Conservation (phyloP, 2,113 vertebrate species). For the Siphamia tubifer region DNA sequence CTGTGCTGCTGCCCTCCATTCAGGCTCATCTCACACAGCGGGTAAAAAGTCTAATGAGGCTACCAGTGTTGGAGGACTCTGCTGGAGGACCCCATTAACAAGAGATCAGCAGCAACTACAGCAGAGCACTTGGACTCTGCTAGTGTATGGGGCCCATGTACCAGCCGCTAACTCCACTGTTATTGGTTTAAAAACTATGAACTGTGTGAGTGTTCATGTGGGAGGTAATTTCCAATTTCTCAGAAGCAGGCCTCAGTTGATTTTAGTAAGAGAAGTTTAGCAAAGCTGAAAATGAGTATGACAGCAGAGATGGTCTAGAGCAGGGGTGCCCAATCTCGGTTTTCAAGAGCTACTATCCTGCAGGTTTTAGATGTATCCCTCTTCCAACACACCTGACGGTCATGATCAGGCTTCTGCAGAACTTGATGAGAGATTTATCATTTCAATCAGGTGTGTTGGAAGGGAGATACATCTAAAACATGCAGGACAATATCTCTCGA, state of each 20-base stretch:
- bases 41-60: conserved; percentile 65
- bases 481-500: too few relatives aligned
- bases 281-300: neutral
- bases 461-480: too few relatives aligned
- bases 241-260: too few relatives aligned
- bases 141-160: conserved; percentile 16
- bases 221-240: neutral
- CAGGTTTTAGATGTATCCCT: too few relatives aligned
- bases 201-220: neutral
- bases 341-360: too few relatives aligned
- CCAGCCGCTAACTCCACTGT: conserved; percentile 4
- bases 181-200: conserved; percentile 27
- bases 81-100: conserved; percentile 63
- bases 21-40: conserved; percentile 57
- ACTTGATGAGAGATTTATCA: too few relatives aligned
- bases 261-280: neutral
- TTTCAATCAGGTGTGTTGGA: too few relatives aligned
- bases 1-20: conserved; percentile 53
- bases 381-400: too few relatives aligned
- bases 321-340: too few relatives aligned
- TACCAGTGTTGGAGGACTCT: conserved; percentile 51
- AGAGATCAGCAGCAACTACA: conserved; percentile 47
- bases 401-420: too few relatives aligned
- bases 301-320: too few relatives aligned
- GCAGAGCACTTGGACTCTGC: conserved; percentile 21